Evolutionary conservation across 2,797 vertebrate species (phyloP).

Genomic region (Mormyrus hasselquistii): DNA sequence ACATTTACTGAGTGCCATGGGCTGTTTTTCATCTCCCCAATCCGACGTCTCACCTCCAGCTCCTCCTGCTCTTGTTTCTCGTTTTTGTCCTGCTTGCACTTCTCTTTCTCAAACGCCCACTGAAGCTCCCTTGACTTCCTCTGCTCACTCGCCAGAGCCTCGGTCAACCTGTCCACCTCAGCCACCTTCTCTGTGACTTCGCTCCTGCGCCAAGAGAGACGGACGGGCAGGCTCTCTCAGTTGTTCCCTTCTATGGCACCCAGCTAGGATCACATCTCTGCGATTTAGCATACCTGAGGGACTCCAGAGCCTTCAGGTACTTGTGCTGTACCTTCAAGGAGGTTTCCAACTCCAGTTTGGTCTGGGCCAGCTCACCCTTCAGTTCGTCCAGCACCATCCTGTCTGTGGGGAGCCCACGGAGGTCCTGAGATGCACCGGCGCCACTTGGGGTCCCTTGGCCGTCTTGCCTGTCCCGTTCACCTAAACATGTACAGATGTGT

Average conservation of each 20-base stretch:
- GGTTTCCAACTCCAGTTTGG: constrained; percentile 80
- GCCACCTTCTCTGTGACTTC: constrained; percentile 77
- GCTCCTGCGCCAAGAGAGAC: constrained; percentile 53
- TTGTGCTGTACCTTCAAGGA: constrained; percentile 82
- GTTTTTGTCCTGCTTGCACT: constrained; percentile 61
- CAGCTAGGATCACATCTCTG: not conserved
- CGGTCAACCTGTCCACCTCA: constrained; percentile 71
- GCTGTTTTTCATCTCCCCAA: not conserved
- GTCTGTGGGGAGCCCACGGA: constrained; percentile 41
- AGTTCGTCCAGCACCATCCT: constrained; percentile 65
- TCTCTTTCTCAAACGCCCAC: constrained; percentile 83
- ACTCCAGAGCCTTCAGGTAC: constrained; percentile 82
- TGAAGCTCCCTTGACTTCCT: constrained; percentile 78
- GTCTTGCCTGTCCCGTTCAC: not conserved
- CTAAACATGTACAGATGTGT: not conserved
- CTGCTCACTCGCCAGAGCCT: constrained; percentile 75
- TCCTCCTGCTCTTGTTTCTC: constrained; percentile 75
- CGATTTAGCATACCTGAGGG: constrained; percentile 65
- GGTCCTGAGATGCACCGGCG: not conserved
- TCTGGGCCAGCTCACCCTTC: constrained; percentile 78
- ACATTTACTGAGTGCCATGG: not conserved
- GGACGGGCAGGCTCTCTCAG: not conserved
- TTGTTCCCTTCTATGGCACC: too few relatives aligned
- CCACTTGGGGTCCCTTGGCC: not conserved
- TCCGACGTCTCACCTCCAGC: constrained; percentile 69